phyloP scores from a whole-genome alignment of 1,140 invertebrate genomes.

The Plutomurus gul region DNA sequence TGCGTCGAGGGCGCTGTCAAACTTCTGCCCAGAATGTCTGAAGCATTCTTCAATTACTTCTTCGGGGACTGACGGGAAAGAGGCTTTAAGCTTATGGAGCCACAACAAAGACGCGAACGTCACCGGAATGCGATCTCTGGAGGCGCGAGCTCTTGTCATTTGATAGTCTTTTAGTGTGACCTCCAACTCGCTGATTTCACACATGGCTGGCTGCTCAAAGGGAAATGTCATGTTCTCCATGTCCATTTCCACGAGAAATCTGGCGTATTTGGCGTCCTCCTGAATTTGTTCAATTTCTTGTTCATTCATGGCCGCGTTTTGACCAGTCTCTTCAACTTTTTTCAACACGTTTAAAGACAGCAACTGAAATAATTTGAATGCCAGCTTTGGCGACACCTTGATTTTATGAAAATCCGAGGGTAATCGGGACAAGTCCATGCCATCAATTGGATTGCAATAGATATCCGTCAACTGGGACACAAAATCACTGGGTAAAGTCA shows the following conservation, averaged over 20 bases:
- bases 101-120: neutral
- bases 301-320: neutral
- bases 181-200: conserved; percentile 28
- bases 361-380: conserved; percentile 26
- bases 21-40: neutral
- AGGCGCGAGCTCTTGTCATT: neutral
- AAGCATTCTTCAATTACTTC: neutral
- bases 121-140: neutral
- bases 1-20: neutral
- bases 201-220: neutral
- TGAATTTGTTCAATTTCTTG: neutral
- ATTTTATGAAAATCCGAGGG: neutral
- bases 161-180: neutral
- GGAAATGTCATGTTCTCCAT: too few relatives aligned
- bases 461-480: neutral
- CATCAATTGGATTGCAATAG: neutral
- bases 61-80: neutral
- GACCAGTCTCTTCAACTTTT: neutral
- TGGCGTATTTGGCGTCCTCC: neutral
- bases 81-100: neutral
- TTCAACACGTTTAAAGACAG: neutral
- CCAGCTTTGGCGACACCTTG: conserved; percentile 20
- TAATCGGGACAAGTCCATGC: neutral
- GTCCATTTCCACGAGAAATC: neutral
- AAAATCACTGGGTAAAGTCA: neutral